Percentiles rank a stretch among this genome's conserved stretches.
phyloP scores from a whole-genome alignment of 2,113 vertebrate species.

The Elaphurus davidianus region DNA sequence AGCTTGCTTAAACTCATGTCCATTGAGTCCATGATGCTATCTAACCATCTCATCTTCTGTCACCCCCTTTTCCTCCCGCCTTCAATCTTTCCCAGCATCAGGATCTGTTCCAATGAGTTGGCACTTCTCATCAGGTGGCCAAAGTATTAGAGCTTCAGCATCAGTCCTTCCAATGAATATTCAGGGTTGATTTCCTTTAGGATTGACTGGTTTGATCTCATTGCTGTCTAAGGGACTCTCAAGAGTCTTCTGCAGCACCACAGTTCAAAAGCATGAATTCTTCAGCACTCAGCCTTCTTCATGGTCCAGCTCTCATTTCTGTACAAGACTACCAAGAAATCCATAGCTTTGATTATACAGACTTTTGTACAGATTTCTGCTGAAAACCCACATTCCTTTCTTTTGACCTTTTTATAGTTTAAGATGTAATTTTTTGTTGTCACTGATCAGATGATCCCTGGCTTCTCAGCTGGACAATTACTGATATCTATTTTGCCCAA shows the following conservation, averaged over 20 bases:
- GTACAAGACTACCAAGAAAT: background rate
- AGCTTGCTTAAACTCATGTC: background rate
- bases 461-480: background rate
- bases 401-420: background rate
- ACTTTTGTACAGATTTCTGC: background rate
- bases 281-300: background rate
- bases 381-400: background rate
- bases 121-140: background rate
- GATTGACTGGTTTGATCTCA: background rate
- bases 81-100: background rate
- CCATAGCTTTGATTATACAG: background rate
- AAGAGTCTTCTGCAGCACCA: background rate
- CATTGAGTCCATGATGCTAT: background rate
- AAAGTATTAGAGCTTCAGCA: background rate
- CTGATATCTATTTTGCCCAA: background rate
- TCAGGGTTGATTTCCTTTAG: background rate
- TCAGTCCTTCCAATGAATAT: background rate
- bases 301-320: background rate
- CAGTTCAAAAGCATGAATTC: background rate
- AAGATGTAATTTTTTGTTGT: background rate
- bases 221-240: background rate
- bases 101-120: background rate
- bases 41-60: background rate
- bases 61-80: background rate
- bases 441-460: background rate